Percentiles rank a stretch among this genome's conserved stretches.
Conservation (phyloP, 2,888 invertebrate species). For the Eupelmus urozonus region DNA sequence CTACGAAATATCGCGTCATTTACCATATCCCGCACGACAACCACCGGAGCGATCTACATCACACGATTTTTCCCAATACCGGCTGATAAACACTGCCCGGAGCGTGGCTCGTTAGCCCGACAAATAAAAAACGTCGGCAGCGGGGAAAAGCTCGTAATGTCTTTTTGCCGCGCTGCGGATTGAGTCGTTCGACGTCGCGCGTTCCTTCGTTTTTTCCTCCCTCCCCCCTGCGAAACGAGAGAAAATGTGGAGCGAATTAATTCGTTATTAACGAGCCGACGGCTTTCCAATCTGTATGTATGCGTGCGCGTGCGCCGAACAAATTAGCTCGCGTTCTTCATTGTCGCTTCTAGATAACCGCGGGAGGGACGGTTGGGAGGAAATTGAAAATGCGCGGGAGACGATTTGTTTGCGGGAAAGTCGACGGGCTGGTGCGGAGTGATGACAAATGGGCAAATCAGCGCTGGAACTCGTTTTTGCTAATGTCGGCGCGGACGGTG, state of each 20-base stretch:
- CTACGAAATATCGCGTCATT: background rate
- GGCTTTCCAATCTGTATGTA: constrained; percentile 32
- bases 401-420: too few species aligned
- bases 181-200: constrained; percentile 6
- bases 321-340: background rate
- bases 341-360: background rate
- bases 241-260: constrained; percentile 19
- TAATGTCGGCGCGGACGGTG: too few species aligned
- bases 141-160: background rate
- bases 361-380: too few species aligned
- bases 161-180: constrained; percentile 14
- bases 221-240: too few species aligned
- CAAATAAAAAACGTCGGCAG: background rate
- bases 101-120: background rate
- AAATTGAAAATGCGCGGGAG: too few species aligned
- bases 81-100: background rate
- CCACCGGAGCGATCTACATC: background rate
- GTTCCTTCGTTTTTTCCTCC: background rate
- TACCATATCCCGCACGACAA: background rate
- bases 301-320: background rate
- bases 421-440: too few species aligned
- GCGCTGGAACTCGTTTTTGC: too few species aligned
- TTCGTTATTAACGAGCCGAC: constrained; percentile 17
- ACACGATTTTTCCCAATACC: background rate
- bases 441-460: too few species aligned